Conservation (phyloP, 2,797 vertebrate genomes). For the Halcyon leucocephala region DNA sequence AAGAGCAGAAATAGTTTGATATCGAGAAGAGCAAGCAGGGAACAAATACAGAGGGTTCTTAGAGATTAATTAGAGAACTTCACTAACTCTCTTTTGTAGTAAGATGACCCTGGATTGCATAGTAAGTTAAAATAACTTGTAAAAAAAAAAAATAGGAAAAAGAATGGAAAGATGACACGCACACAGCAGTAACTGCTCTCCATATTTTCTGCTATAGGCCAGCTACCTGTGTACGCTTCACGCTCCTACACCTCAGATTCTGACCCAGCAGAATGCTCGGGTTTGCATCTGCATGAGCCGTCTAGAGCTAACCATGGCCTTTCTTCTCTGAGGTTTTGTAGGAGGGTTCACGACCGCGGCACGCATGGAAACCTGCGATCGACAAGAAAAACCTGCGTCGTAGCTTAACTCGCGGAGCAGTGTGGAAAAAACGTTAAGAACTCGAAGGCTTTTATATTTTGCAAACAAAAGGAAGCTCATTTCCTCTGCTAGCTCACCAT, state of each 20-base stretch:
- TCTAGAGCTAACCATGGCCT: background rate
- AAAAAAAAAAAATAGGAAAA: background rate
- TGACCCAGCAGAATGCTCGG: background rate
- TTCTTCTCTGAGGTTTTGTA: background rate
- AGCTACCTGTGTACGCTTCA: fast-evolving
- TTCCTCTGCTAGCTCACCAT: constrained; percentile 36
- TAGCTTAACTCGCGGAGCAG: background rate
- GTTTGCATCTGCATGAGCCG: fast-evolving
- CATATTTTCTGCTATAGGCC: fast-evolving
- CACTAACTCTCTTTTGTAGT: background rate
- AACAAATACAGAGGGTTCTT: background rate
- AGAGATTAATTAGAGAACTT: background rate
- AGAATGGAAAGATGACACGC: background rate
- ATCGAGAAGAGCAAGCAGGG: background rate
- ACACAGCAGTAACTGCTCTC: background rate
- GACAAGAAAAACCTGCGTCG: background rate
- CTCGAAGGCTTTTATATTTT: background rate
- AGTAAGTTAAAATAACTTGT: background rate
- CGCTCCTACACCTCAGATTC: background rate
- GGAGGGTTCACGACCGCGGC: fast-evolving
- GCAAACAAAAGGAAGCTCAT: constrained; percentile 51
- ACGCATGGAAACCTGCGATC: background rate
- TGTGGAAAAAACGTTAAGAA: background rate
- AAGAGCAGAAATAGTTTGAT: background rate
- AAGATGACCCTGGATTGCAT: background rate